phyloP scores from a whole-genome alignment of 2,797 vertebrate genomes.

The Serranus cabrilla region DNA sequence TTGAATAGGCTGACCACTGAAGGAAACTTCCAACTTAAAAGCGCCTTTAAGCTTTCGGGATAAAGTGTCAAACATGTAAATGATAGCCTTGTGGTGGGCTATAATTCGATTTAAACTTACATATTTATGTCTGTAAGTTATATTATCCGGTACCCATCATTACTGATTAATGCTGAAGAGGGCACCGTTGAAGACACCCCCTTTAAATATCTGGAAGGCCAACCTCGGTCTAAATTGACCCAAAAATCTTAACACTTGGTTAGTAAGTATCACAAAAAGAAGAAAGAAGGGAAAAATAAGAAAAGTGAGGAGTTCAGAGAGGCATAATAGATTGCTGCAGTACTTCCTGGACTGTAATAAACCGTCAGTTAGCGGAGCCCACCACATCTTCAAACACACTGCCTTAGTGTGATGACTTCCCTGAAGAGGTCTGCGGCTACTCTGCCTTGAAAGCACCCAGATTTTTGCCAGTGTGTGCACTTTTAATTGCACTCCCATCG shows the following conservation, averaged over 20 bases:
- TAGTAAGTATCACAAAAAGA: slow-evolving; percentile 19
- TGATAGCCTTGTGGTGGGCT: background rate
- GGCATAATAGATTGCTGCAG: slow-evolving; percentile 65
- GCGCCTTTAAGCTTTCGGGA: no score
- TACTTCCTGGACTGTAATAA: slow-evolving; percentile 79
- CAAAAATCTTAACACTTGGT: slow-evolving; percentile 8
- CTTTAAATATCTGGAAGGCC: background rate
- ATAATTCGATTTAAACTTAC: no score
- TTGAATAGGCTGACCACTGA: no score
- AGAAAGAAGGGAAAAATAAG: slow-evolving; percentile 21
- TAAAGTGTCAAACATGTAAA: background rate
- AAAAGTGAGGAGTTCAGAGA: slow-evolving; percentile 36
- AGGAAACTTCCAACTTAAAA: no score
- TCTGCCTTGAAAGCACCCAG: slow-evolving; percentile 83
- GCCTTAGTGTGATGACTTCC: slow-evolving; percentile 83
- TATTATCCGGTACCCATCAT: background rate
- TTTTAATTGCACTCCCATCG: slow-evolving; percentile 89
- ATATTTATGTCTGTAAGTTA: no score
- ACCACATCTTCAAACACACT: slow-evolving; percentile 83
- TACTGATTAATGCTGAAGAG: background rate
- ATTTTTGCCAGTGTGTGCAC: slow-evolving; percentile 87
- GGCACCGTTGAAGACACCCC: slow-evolving; percentile 9
- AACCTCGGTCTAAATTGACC: slow-evolving; percentile 29
- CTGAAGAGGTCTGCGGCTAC: slow-evolving; percentile 82
- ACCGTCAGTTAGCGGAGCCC: slow-evolving; percentile 74